A percentile compares a stretch with the other conserved stretches of the same genome.
Evolutionary conservation across 2,888 invertebrate species (phyloP).

Genomic region (Pogonocherus hispidulus): DNA sequence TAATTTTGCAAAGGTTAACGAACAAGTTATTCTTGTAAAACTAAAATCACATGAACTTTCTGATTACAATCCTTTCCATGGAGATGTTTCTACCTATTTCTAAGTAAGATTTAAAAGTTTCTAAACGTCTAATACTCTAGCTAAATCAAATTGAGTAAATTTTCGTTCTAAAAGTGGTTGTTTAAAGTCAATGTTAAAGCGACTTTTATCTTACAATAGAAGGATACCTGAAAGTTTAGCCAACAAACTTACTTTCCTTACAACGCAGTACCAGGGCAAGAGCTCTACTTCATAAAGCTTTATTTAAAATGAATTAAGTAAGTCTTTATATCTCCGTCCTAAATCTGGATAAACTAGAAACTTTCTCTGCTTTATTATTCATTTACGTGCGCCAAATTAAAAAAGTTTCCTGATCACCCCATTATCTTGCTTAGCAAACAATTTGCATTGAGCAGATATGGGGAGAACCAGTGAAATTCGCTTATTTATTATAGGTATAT

Average conservation of each 20-base stretch:
- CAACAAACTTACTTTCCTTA: neutral
- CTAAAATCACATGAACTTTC: no score
- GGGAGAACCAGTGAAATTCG: no score
- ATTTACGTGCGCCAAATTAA: conserved; percentile 22
- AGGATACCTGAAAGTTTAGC: neutral
- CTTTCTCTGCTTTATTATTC: conserved; percentile 19
- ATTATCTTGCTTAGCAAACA: neutral
- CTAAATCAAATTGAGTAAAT: no score
- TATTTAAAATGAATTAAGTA: conserved; percentile 1
- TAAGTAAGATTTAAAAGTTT: no score
- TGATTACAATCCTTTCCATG: no score
- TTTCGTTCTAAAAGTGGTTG: no score
- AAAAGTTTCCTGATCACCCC: conserved; percentile 14
- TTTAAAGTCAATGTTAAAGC: no score
- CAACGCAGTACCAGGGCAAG: neutral
- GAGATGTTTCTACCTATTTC: no score
- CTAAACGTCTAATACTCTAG: no score
- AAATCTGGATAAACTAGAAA: conserved; percentile 1
- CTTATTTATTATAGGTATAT: no score
- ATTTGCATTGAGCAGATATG: neutral
- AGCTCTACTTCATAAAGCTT: neutral
- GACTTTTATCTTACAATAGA: neutral
- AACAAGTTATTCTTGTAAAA: no score
- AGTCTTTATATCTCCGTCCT: neutral
- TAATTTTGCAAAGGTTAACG: no score